Evolutionary conservation across 2,113 vertebrate genomes (phyloP).

Genomic region (Phodopus roborovskii): DNA sequence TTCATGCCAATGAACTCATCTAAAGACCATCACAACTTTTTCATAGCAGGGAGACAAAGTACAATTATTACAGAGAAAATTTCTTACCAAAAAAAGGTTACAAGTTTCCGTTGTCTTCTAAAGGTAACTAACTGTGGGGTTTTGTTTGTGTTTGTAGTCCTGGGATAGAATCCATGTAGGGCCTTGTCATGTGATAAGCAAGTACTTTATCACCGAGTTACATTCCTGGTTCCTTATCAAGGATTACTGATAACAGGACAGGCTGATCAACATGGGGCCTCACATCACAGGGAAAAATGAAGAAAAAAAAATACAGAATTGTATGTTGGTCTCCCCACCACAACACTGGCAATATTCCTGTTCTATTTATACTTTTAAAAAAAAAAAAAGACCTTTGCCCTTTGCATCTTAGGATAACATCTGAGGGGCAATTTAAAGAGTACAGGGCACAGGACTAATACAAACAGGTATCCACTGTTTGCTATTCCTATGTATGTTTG

Average conservation of each 20-base stretch:
- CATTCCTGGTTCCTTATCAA: background rate
- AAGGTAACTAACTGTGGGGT: background rate
- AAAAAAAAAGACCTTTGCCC: too few species aligned
- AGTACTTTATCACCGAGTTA: background rate
- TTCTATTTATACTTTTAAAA: background rate
- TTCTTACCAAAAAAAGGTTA: background rate
- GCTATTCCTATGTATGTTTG: background rate
- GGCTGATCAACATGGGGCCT: background rate
- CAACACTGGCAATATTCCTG: background rate
- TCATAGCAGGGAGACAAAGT: background rate
- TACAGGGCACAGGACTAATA: background rate
- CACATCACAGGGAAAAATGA: background rate
- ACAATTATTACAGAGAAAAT: background rate
- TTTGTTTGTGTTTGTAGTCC: background rate
- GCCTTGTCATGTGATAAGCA: background rate
- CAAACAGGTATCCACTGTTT: background rate
- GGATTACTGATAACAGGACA: background rate
- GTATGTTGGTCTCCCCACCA: fast-evolving
- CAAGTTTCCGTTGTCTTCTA: background rate
- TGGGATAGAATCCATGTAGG: background rate
- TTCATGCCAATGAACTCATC: background rate
- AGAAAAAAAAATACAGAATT: background rate
- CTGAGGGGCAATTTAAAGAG: background rate
- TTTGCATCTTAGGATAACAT: background rate
- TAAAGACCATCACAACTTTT: background rate